These are phyloP conservation scores for Indicator indicator DNA, from an alignment of 2,113 vertebrate species.

Conservation along the genomic window DNA sequence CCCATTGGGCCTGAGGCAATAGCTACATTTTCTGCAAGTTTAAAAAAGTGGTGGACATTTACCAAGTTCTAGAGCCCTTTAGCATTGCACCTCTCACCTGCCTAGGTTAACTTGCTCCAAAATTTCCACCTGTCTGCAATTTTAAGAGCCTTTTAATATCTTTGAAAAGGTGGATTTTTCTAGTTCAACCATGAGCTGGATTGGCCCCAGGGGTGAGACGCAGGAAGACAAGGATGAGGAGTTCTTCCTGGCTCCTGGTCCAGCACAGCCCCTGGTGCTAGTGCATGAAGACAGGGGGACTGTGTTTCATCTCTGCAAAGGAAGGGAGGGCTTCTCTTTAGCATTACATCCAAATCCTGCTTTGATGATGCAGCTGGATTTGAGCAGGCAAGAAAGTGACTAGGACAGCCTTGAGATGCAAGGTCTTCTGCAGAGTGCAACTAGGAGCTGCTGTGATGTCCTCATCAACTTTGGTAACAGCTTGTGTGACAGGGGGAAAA, in stretches of 20 bases:
- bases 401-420: background rate
- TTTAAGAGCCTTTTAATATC: background rate
- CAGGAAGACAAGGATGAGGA: background rate
- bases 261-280: background rate
- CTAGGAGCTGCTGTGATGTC: slow-evolving; percentile 5
- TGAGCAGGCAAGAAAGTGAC: slow-evolving; percentile 15
- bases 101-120: background rate
- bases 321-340: background rate
- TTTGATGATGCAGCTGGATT: background rate
- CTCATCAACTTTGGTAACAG: background rate
- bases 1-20: background rate
- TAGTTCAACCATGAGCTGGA: background rate
- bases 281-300: background rate
- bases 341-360: background rate
- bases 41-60: background rate
- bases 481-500: background rate
- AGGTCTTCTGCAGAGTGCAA: background rate
- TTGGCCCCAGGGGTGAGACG: background rate
- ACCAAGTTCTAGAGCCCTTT: background rate
- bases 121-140: background rate
- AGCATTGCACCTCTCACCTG: background rate
- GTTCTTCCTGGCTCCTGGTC: background rate
- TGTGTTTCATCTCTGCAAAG: background rate
- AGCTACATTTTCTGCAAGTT: background rate
- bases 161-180: background rate